phyloP scores from a whole-genome alignment of 35 echinoderm and acorn worm genomes.

The Heliocidaris erythrogramma region DNA sequence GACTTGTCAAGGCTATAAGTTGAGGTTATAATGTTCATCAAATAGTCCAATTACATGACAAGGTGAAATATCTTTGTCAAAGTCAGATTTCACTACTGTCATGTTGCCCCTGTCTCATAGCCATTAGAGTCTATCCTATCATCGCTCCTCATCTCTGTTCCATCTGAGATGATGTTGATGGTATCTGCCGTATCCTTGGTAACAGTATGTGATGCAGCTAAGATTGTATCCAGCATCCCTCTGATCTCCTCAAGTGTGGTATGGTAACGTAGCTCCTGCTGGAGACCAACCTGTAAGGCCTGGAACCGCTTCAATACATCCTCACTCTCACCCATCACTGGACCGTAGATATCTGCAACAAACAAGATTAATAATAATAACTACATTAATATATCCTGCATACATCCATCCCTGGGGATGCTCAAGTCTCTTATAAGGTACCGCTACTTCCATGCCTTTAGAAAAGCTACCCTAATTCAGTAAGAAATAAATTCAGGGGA shows the following conservation, averaged over 20 bases:
- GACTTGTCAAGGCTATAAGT: too few relatives aligned
- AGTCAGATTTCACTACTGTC: neutral
- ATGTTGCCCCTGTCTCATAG: neutral
- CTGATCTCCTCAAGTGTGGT: constrained; percentile 70
- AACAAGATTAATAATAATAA: neutral
- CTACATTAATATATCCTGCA: neutral
- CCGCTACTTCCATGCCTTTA: too few relatives aligned
- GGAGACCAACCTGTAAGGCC: constrained; percentile 48
- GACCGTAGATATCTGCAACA: constrained; percentile 83
- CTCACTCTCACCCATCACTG: constrained; percentile 63
- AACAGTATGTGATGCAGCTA: constrained; percentile 72
- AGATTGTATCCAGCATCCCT: constrained; percentile 86
- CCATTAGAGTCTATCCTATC: neutral
- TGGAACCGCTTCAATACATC: constrained; percentile 59
- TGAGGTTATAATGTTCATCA: neutral
- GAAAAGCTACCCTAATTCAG: too few relatives aligned
- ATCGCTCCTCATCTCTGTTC: neutral
- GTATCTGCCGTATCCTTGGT: neutral
- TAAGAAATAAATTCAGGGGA: too few relatives aligned
- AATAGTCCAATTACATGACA: neutral
- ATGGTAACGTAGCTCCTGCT: constrained; percentile 87
- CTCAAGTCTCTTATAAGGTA: neutral
- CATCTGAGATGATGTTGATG: constrained; percentile 9
- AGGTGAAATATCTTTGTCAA: neutral
- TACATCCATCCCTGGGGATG: neutral